Evolutionary conservation across 2,797 vertebrate genomes (phyloP).

Genomic region (Mus spretus): DNA sequence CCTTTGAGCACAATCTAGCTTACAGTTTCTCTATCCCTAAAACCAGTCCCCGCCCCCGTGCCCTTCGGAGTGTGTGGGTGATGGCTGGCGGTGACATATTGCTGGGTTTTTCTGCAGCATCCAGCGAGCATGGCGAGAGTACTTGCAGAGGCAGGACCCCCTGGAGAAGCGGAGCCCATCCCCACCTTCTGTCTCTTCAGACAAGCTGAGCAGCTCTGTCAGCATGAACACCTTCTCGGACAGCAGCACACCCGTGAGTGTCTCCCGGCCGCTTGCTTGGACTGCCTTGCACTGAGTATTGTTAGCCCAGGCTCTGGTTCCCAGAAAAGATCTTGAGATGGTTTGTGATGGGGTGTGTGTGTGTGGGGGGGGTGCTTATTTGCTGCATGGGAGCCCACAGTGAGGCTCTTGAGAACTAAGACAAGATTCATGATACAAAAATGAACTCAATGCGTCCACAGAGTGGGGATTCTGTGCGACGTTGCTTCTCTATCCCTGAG

Average conservation of each 20-base stretch:
- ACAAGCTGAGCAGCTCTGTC: slow-evolving; percentile 96
- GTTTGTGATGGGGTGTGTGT: neutral
- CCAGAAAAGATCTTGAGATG: neutral
- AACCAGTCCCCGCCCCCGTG: neutral
- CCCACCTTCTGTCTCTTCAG: slow-evolving; percentile 91
- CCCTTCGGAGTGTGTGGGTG: neutral
- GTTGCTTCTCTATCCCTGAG: neutral
- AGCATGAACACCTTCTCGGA: slow-evolving; percentile 97
- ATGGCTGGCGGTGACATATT: neutral
- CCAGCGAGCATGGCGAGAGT: slow-evolving; percentile 95
- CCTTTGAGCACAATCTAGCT: rapidly evolving
- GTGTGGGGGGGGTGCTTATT: too few species aligned
- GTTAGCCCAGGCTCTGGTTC: neutral
- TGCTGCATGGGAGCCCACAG: neutral
- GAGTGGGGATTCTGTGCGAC: neutral
- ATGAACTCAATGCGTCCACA: neutral
- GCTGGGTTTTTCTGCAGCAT: slow-evolving; percentile 88
- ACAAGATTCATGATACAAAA: neutral
- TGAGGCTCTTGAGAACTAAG: neutral
- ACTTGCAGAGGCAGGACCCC: slow-evolving; percentile 85
- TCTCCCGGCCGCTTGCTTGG: rapidly evolving
- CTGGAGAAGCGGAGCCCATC: slow-evolving; percentile 94
- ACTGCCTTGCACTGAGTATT: rapidly evolving
- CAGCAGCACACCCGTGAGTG: slow-evolving; percentile 96
- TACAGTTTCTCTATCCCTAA: neutral